These are phyloP conservation scores for Triplophysa siluroides DNA, from an alignment of 2,113 vertebrate genomes.

Conservation along the genomic window DNA sequence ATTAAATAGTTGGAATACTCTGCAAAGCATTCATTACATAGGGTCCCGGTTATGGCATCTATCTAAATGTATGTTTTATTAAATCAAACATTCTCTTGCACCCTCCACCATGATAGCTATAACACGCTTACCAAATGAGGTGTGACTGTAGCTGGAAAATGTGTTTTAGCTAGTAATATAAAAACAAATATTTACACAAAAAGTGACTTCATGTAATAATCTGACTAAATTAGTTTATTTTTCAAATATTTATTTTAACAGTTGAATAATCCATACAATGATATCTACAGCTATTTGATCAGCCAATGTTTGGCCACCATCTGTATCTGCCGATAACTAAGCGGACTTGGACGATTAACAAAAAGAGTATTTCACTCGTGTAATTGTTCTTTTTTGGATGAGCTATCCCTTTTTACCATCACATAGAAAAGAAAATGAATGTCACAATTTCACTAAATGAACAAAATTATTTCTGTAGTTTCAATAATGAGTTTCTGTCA, in stretches of 20 bases:
- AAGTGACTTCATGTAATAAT: too few species aligned
- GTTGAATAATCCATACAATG: too few species aligned
- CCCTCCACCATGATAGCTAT: neutral
- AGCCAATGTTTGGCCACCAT: too few species aligned
- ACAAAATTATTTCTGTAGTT: neutral
- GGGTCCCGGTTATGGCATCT: neutral
- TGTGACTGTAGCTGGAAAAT: neutral
- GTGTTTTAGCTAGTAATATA: neutral
- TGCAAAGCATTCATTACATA: neutral
- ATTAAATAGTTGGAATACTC: neutral
- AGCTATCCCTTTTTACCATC: too few species aligned
- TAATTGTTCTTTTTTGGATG: neutral
- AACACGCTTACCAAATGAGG: neutral
- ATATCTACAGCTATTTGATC: too few species aligned
- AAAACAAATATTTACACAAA: constrained; percentile 3
- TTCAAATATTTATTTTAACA: too few species aligned
- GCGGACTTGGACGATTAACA: too few species aligned
- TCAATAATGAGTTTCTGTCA: neutral
- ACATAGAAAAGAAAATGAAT: neutral
- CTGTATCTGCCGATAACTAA: too few species aligned
- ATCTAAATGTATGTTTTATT: neutral
- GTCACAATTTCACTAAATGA: neutral
- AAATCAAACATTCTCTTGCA: too few species aligned
- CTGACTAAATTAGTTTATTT: too few species aligned
- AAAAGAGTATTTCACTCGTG: neutral